Conservation (phyloP, 64 coral and sea anemone genomes). For the Hydrozoanthus tunicans region DNA sequence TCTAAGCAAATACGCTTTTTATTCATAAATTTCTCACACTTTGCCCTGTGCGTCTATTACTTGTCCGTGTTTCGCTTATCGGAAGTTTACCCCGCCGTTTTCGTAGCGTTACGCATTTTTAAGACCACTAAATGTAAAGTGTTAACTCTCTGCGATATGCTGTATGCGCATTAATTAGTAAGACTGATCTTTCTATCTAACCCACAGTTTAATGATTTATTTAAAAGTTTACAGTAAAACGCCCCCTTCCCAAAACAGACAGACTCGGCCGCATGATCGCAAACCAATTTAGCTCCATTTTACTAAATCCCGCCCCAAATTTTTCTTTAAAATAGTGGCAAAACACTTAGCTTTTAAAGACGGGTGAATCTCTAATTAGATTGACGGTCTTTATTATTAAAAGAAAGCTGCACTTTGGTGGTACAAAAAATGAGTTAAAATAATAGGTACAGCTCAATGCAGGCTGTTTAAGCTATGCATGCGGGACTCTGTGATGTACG, state of each 20-base stretch:
- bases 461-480: slow-evolving; percentile 36
- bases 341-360: slow-evolving; percentile 25
- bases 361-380: not conserved
- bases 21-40: not conserved
- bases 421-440: not conserved
- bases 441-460: not conserved
- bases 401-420: slow-evolving; percentile 10
- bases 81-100: too few species aligned
- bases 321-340: not conserved
- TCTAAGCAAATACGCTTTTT: not conserved
- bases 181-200: not conserved
- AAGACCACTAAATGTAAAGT: not conserved
- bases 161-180: slow-evolving; percentile 22
- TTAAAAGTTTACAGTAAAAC: not conserved
- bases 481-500: not conserved
- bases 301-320: not conserved
- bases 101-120: not conserved
- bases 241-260: not conserved
- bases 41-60: not conserved
- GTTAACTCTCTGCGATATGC: slow-evolving; percentile 4
- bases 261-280: not conserved
- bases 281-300: not conserved
- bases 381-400: slow-evolving; percentile 4
- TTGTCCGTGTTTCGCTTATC: too few species aligned
- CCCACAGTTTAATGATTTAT: slow-evolving; percentile 51